phyloP scores from a whole-genome alignment of 2,113 vertebrate genomes.

The Nanorana parkeri region DNA sequence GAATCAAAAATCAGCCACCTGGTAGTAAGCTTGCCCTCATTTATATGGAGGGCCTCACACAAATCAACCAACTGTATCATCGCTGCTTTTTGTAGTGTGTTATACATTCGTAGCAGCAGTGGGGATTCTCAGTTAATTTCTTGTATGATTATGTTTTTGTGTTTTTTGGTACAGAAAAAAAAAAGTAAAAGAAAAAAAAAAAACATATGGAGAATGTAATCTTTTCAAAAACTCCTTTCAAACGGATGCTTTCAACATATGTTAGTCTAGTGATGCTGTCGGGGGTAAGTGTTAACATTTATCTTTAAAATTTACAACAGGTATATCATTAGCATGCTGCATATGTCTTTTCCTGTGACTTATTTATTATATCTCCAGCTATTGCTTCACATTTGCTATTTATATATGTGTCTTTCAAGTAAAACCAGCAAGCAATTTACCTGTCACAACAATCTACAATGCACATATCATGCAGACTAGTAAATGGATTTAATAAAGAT shows the following conservation, averaged over 20 bases:
- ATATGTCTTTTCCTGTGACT: slow-evolving; percentile 22
- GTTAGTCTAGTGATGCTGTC: background rate
- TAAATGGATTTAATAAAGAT: slow-evolving; percentile 38
- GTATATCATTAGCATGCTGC: slow-evolving; percentile 36
- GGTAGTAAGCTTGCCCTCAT: no score
- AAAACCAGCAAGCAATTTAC: slow-evolving; percentile 42
- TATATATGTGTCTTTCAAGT: slow-evolving; percentile 50
- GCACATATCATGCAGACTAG: slow-evolving; percentile 16
- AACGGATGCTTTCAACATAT: background rate
- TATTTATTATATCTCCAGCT: slow-evolving; percentile 19
- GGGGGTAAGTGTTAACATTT: slow-evolving; percentile 29
- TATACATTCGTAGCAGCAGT: no score
- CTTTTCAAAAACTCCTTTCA: background rate
- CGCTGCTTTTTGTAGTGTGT: no score
- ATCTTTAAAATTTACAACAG: slow-evolving; percentile 22
- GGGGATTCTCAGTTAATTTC: no score
- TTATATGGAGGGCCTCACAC: no score
- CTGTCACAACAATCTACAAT: slow-evolving; percentile 48
- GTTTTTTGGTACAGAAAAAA: no score
- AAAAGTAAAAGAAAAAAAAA: no score
- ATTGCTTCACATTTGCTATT: slow-evolving; percentile 35
- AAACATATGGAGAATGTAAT: background rate
- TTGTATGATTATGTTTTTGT: no score
- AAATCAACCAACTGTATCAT: no score
- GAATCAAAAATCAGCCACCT: no score